Evolutionary conservation across 92 coral and sea anemone genomes (phyloP), one percentile per base, ranked within the genome.

Genomic region (Porites rus): DNA sequence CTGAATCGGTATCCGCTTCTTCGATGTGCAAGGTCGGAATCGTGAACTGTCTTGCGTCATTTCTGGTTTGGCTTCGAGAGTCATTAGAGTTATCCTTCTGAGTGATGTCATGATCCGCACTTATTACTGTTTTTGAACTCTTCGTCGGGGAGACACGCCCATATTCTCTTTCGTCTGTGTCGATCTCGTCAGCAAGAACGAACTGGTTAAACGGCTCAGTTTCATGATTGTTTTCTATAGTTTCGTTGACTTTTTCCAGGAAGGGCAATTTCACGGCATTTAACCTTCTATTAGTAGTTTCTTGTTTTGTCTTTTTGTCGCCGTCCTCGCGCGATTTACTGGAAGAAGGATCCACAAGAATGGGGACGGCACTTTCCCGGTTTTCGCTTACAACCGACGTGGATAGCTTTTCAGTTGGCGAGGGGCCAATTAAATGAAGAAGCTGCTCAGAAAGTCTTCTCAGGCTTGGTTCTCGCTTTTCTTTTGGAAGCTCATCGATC

Each of bases 371-470:
- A 21, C 51, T 25, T 1, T 60, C 50, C 11, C 24, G 71, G 50
- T 60, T 51, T 1, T 22, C 54, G 51, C 14, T 73, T 61, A 59
- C 79, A 17, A 17, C 79, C 17, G 72, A 72, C 60, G 72, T 73
- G 46, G 64, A 22, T 2, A 56, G 60, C 70, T 86, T 84, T 61
- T 88, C 76, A 65, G 73, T 81, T 2, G 92, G 51, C 11, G 87
- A 65, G 19, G 95, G 95, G 58, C 91, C 84, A 84, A 93, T 84
- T 12, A 94, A 82, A 52, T 93, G 91, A 72, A 91, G 78, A 19
- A 94, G 78, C 62, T 94, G 95, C 74, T 93, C 81, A 17, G 98
- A 94, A 58, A 94, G 95, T 65, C 85, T 81, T 63, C 93, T 80
- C 51, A 94, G 83, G 72, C 89, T 92, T 12, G 91, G 93, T 62